Evolutionary conservation across 1,140 invertebrate species (phyloP).

Genomic region (Copidosoma floridanum): DNA sequence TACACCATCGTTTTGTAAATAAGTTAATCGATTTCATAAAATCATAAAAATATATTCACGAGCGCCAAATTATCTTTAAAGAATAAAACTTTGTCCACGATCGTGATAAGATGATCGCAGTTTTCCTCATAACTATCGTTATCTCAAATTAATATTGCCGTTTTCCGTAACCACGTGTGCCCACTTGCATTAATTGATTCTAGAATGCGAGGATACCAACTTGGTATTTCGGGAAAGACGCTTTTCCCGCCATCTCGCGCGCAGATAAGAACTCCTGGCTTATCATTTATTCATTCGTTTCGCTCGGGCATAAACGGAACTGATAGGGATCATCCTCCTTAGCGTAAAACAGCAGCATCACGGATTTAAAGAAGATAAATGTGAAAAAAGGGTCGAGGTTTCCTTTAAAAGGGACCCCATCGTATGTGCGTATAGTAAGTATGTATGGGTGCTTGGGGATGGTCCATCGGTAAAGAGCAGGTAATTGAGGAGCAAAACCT

Average conservation of each 20-base stretch:
- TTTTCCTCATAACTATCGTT: background rate
- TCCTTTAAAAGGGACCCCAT: too few species aligned
- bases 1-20: too few species aligned
- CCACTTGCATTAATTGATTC: background rate
- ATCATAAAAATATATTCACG: too few species aligned
- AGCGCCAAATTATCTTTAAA: too few species aligned
- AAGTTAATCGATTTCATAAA: too few species aligned
- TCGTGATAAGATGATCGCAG: too few species aligned
- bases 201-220: background rate
- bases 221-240: background rate
- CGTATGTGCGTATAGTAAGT: background rate
- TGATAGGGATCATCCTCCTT: slow-evolving; percentile 3
- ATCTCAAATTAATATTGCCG: background rate
- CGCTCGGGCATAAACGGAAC: background rate
- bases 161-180: too few species aligned
- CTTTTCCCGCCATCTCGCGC: too few species aligned
- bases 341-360: background rate
- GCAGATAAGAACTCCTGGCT: too few species aligned
- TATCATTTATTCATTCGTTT: background rate
- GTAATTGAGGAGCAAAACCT: slow-evolving; percentile 13
- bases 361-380: background rate
- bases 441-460: background rate
- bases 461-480: background rate
- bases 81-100: too few species aligned
- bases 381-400: background rate